Evolutionary conservation across 2,113 vertebrate genomes (phyloP), one percentile per base, ranked within the genome.

Genomic region (Podiceps cristatus): DNA sequence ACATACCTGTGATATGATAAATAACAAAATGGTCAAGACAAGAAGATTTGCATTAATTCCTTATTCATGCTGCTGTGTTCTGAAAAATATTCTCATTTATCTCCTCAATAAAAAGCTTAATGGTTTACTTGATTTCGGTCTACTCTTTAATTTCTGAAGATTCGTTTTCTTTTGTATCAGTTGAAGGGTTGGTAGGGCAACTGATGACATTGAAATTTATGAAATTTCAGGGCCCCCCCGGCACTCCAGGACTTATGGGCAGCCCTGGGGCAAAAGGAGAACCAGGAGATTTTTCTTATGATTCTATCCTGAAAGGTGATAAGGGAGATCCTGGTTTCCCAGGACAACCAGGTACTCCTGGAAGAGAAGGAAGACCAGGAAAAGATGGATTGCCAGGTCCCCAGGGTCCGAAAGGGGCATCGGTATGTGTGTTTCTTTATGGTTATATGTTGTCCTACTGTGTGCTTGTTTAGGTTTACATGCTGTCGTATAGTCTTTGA

Each of bases 261-360:
- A 92, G 77, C 27, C 99, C 99, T 12, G 99, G 99, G 69, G 94
- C 99, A 88, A 98, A 99, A 82, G 99, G 99, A 78, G 99, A 99
- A 62, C 99, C 99, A 33, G 99, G 99, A 8, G 99, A 99, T 84
- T 97, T 99, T 92, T 98, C 94, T 68, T 94, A 99, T 3, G 98
- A 99, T 66, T 52, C 98, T 5, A 97, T 98, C 66, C 97, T 99
- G 84, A 99, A 99, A 97, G 99, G 99, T 5, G 99, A 99, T 42
- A 99, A 99, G 92, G 99, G 99, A 94, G 94, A 97, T 35, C 97
- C 98, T 45, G 99, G 99, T 74, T 62, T 47, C 22, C 84, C 98
- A 84, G 99, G 99, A 71, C 92, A 93, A 42, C 96, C 98, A 4
- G 99, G 99, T 10, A 56, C 22, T 69, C 98, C 98, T 27, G 99